Conservation (phyloP, 2,113 vertebrate genomes). For the Onychostoma macrolepis region DNA sequence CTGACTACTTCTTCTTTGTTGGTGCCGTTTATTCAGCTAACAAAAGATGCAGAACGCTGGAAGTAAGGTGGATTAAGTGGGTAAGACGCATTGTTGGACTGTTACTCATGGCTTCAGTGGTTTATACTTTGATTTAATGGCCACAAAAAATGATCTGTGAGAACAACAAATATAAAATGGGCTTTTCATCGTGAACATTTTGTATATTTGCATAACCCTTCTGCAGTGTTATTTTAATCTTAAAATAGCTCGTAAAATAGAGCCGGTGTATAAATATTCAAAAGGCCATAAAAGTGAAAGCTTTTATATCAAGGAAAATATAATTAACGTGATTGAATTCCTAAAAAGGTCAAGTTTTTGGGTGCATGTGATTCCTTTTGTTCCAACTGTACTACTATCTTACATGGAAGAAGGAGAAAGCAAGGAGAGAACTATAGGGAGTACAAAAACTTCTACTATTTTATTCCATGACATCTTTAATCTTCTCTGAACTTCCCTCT, state of each 20-base stretch:
- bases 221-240: constrained; percentile 2
- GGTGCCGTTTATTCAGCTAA: constrained; percentile 28
- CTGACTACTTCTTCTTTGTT: constrained; percentile 45
- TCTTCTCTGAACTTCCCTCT: constrained; percentile 37
- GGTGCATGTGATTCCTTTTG: neutral
- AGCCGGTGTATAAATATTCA: neutral
- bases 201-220: constrained; percentile 9
- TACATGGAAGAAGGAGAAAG: neutral
- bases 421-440: constrained; percentile 32
- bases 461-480: constrained; percentile 24
- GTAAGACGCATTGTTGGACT: constrained; percentile 20
- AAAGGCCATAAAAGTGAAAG: neutral
- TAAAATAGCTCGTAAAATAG: constrained; percentile 23
- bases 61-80: constrained; percentile 40
- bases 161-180: neutral
- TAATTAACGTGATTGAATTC: neutral
- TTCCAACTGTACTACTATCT: neutral
- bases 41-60: constrained; percentile 42
- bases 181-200: constrained; percentile 6
- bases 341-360: constrained; percentile 48
- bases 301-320: neutral
- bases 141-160: neutral
- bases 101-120: neutral
- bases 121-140: neutral
- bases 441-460: constrained; percentile 40